phyloP scores from a whole-genome alignment of 2,797 vertebrate species.

The Mico argentatus region DNA sequence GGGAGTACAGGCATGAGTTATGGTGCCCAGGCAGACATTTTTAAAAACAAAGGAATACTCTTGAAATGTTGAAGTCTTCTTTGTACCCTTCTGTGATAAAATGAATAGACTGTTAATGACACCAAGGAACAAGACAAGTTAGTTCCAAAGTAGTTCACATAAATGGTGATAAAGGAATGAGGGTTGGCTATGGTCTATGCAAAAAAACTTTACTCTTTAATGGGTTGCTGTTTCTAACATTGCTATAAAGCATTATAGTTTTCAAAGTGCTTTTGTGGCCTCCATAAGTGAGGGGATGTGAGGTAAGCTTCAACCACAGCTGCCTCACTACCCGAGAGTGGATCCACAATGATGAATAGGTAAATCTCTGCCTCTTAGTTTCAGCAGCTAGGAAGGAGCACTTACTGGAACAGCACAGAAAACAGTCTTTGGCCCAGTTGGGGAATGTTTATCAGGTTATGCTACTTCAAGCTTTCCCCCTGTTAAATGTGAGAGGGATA shows the following conservation, averaged over 20 bases:
- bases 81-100: background rate
- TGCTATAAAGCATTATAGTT: background rate
- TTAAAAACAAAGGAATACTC: background rate
- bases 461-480: background rate
- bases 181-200: background rate
- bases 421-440: background rate
- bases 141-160: background rate
- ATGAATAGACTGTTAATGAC: background rate
- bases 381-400: background rate
- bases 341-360: background rate
- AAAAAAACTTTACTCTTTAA: background rate
- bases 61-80: background rate
- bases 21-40: too few species aligned
- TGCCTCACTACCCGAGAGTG: background rate
- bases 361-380: background rate
- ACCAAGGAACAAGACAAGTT: background rate
- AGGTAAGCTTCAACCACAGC: background rate
- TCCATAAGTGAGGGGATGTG: background rate
- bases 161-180: background rate
- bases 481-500: background rate
- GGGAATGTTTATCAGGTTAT: background rate
- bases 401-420: background rate
- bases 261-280: background rate
- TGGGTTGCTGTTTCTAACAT: background rate
- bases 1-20: too few species aligned